A percentile compares a stretch with the other conserved stretches of the same genome.
Evolutionary conservation across 1,140 invertebrate genomes (phyloP).

Genomic region (Laupala kohalensis): DNA sequence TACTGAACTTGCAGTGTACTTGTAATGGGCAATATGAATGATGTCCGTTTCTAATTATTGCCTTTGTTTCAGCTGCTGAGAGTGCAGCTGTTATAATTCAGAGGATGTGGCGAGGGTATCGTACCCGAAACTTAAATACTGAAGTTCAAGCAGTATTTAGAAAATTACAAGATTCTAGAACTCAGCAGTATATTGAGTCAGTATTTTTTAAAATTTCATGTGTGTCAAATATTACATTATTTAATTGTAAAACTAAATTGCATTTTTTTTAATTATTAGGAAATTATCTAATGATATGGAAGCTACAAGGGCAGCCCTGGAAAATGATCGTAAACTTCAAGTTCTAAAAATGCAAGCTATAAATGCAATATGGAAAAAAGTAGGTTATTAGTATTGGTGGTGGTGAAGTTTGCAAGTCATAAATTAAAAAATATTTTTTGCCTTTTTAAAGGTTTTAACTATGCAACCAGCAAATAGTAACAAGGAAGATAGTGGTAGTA

Average conservation of each 20-base stretch:
- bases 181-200: constrained; percentile 78
- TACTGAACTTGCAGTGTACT: not conserved
- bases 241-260: not conserved
- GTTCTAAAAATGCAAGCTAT: constrained; percentile 81
- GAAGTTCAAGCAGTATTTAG: constrained; percentile 58
- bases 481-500: constrained; percentile 11
- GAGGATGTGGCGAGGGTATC: constrained; percentile 76
- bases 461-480: not conserved
- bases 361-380: constrained; percentile 79
- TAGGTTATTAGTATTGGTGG: too few species aligned
- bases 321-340: constrained; percentile 74
- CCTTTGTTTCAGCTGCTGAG: constrained; percentile 24
- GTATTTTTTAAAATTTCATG: constrained; percentile 21
- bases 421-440: too few species aligned
- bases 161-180: constrained; percentile 62
- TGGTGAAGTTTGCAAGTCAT: too few species aligned
- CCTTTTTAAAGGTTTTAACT: not conserved
- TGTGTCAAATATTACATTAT: not conserved
- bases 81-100: constrained; percentile 69
- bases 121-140: constrained; percentile 60
- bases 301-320: constrained; percentile 62
- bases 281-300: constrained; percentile 67
- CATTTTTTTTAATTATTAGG: constrained; percentile 28
- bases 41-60: too few species aligned
- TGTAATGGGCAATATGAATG: not conserved